Evolutionary conservation across 2,113 vertebrate genomes (phyloP), one percentile per base, ranked within the genome.

Genomic region (Turnix velox): DNA sequence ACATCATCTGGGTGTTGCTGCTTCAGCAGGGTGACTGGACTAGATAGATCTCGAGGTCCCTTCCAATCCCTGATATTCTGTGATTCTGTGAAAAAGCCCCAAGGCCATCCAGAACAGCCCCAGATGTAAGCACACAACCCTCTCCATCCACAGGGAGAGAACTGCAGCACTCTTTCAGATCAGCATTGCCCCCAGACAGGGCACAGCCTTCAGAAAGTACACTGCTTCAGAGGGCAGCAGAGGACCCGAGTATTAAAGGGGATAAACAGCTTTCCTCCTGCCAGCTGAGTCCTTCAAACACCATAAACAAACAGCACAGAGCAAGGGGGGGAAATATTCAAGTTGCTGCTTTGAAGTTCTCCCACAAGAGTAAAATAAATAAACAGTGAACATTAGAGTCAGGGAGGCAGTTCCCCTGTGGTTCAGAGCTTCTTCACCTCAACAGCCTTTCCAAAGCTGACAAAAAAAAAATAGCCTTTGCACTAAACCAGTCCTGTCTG

Each of bases 231-330:
- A 87, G 61, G 61, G 66, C 79, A 85, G 33, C 40, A 40, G 68
- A 92, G 90, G 59, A 91, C 67, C 90, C 14, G 17, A 49, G 84
- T 35, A 71, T 58, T 88, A 86, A 52, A 8, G 11, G 9, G 23
- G 7, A 84, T 89, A 91, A 94, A 68, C 52, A 90, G 90, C 62
- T 90, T 86, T 88, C 37, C 31, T 88, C 59, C 58, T 88, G 83
- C 82, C 43, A 87, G 78, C 7, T n/a, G 43, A 39, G 66, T 40
- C 42, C 33, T 76, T 67, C 40, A 40, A 73, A 88, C 58, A 62
- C 42, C 6, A 3, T 39, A 73, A 54, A 76, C 46, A 75, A 5
- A 57, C 19, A 71, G 18, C 58, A 83, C 12, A 31, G 49, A 82
- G 14, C 22, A 82, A 88, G 20, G 23, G 8, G 14, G 28, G 10